Base-by-base conservation (phyloP, 2,888 invertebrate species). In the Zaprionus obscuricornis region DNA sequence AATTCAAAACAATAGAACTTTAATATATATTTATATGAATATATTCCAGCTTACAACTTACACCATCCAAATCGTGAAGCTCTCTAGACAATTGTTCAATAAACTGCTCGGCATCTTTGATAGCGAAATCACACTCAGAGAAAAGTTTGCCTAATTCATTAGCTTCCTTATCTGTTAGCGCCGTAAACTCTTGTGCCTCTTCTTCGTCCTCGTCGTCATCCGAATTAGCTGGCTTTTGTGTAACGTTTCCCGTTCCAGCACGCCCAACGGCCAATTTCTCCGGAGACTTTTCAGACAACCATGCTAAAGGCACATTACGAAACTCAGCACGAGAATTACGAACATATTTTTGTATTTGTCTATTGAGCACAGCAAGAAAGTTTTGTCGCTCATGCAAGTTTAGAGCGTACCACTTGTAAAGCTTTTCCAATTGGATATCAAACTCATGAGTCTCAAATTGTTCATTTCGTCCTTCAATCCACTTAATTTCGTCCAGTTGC, bases 121-220 rank as follows among this genome's bases (percentile, higher is more conserved):
- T 96, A n/a, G 96, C 97, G 89, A 95, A 95, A 88, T 96, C 95
- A 86, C 96, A 96, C 70, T 95, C 94, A 7, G 94, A 93, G 91
- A 99, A 95, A 66, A 99, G 91, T 74, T 94, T 94, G 50, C 94
- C 94, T 58, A 97, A 91, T 89, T 97, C 98, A 16, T 93, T 92
- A 76, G 97, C 96, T 89, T 98, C 97, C 85, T 95, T 94, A 66
- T 94, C 94, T 0, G 95, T 94, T 31, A 96, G 92, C 1, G 96
- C 96, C 86, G 95, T 95, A 86, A 95, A 96, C 86, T 96, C 95
- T 46, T 93, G 91, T n/a, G 90, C 90, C 57, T 91, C 90, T 64
- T 92, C 92, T 70, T 89, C 89, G 40, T 88, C 89, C 8, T 76
- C 76, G 34, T 87, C 86, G 14, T 85, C 85, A 10, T 89, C 89